Evolutionary conservation across 2,113 vertebrate genomes (phyloP).

Genomic region (Dascyllus trimaculatus): DNA sequence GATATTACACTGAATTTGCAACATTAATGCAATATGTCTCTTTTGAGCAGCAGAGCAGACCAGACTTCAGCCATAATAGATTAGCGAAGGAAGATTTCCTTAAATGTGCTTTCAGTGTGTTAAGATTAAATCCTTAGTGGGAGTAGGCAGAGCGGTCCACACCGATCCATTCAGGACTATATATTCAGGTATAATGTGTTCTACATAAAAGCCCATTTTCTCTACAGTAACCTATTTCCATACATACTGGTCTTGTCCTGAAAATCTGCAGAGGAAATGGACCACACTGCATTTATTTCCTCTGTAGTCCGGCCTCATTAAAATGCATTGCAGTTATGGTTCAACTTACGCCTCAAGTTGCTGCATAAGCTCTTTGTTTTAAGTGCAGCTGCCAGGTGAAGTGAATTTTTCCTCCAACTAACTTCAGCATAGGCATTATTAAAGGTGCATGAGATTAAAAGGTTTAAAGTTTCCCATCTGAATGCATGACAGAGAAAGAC

Average conservation of each 20-base stretch:
- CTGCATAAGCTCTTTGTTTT: conserved; percentile 72
- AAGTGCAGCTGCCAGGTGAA: conserved; percentile 58
- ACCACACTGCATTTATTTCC: conserved; percentile 63
- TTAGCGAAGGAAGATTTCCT: conserved; percentile 47
- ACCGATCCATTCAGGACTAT: conserved; percentile 50
- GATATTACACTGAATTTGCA: conserved; percentile 38
- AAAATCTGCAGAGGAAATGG: conserved; percentile 69
- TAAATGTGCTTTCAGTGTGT: conserved; percentile 59
- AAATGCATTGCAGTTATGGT: conserved; percentile 57
- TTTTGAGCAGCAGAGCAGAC: conserved; percentile 21
- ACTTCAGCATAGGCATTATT: conserved; percentile 50
- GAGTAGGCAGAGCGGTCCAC: conserved; percentile 42
- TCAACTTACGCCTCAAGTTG: conserved; percentile 57
- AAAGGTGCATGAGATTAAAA: conserved; percentile 44
- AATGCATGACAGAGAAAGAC: conserved; percentile 20
- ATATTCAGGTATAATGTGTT: conserved; percentile 53
- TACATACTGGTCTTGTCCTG: conserved; percentile 44
- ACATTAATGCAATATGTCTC: conserved; percentile 28
- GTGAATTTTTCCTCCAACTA: conserved; percentile 35
- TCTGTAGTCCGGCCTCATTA: conserved; percentile 65
- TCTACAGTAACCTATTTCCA: conserved; percentile 56
- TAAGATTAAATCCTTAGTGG: conserved; percentile 62
- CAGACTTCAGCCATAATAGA: conserved; percentile 56
- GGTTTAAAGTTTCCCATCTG: conserved; percentile 55
- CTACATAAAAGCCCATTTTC: conserved; percentile 60